A percentile compares a stretch with the other conserved stretches of the same genome.
These are phyloP conservation scores for Galendromus occidentalis DNA, from an alignment of 1,140 invertebrate species.

Conservation along the genomic window DNA sequence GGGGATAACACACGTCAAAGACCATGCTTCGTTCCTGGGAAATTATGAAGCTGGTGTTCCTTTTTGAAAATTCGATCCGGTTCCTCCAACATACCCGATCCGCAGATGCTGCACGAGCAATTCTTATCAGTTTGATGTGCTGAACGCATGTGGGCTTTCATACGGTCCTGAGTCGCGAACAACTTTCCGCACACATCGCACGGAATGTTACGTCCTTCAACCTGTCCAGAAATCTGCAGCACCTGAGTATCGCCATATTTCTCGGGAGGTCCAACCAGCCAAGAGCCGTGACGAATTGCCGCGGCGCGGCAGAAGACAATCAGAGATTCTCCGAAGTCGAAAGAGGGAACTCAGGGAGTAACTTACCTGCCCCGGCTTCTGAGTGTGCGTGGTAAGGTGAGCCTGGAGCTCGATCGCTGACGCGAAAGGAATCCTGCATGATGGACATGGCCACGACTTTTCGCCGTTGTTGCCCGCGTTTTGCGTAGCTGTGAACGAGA, in stretches of 20 bases:
- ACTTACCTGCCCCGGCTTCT: constrained; percentile 8
- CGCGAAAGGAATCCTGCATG: constrained; percentile 23
- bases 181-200: constrained; percentile 22
- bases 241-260: no score
- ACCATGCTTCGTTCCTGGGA: no score
- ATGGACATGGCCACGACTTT: constrained; percentile 22
- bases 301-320: no score
- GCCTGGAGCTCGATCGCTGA: constrained; percentile 22
- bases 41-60: no score
- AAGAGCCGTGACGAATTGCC: no score
- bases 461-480: constrained; percentile 15
- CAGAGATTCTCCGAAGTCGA: no score
- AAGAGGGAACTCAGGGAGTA: no score
- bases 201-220: constrained; percentile 19
- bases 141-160: constrained; percentile 21
- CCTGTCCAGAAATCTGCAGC: background rate
- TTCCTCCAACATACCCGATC: constrained; percentile 16
- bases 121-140: constrained; percentile 17
- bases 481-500: constrained; percentile 11
- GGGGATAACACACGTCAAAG: background rate
- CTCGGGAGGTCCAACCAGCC: no score
- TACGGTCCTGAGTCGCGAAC: constrained; percentile 21
- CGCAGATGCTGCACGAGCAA: constrained; percentile 21
- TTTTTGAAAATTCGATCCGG: no score
- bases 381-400: constrained; percentile 20